Evolutionary conservation across 2,113 vertebrate species (phyloP).

Genomic region (Notechis scutatus): DNA sequence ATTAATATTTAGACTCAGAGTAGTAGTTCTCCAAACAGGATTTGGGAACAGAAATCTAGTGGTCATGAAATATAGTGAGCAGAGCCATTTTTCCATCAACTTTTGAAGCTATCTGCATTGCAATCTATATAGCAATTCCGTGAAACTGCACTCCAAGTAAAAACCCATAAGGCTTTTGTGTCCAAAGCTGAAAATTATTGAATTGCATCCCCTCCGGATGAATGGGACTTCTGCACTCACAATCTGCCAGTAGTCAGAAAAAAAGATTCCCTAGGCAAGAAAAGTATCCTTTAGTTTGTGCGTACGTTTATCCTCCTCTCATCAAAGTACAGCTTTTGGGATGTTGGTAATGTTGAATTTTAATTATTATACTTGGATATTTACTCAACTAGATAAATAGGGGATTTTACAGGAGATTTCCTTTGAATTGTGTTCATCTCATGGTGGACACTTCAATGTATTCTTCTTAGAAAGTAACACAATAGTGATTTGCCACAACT

Average conservation of each 20-base stretch:
- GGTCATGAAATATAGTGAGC: background rate
- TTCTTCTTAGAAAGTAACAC: too few species aligned
- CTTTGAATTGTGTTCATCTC: background rate
- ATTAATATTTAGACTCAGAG: background rate
- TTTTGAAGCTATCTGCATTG: background rate
- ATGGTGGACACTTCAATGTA: too few species aligned
- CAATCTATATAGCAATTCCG: background rate
- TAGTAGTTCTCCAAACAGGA: background rate
- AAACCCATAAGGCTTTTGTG: background rate
- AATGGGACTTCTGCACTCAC: background rate
- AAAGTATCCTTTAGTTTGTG: conserved; percentile 19
- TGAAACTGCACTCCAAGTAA: background rate
- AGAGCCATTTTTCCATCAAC: background rate
- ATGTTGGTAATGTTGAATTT: conserved; percentile 16
- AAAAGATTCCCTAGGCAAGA: background rate
- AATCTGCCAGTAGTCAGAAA: background rate
- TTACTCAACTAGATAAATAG: conserved; percentile 57
- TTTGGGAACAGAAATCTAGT: background rate
- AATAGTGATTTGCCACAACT: too few species aligned
- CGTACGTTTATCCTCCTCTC: conserved; percentile 49
- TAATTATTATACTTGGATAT: conserved; percentile 51
- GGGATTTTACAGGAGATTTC: background rate
- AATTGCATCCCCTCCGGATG: background rate
- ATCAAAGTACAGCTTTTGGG: background rate
- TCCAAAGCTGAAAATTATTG: background rate